phyloP scores from a whole-genome alignment of 2,113 vertebrate species.

The Agapornis roseicollis region DNA sequence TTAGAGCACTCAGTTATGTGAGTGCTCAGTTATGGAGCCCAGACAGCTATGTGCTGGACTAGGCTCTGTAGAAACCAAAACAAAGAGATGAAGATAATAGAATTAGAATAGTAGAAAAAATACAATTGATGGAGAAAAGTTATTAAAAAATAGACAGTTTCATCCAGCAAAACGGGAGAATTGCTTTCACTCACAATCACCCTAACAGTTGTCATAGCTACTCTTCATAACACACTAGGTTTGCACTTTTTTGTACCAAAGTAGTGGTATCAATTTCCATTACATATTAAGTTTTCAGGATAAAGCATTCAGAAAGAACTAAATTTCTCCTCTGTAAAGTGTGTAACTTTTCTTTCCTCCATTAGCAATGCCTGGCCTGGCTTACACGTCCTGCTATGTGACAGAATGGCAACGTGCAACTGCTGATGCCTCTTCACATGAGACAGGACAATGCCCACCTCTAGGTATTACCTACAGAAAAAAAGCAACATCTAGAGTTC shows the following conservation, averaged over 20 bases:
- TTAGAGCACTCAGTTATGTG: background rate
- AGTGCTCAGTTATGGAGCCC: background rate
- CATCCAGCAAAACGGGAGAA: background rate
- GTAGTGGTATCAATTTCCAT: accelerated
- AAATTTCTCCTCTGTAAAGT: background rate
- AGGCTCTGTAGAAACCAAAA: background rate
- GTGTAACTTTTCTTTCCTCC: background rate
- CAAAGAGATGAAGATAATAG: background rate
- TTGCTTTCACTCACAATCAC: background rate
- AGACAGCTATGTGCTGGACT: background rate
- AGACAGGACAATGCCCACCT: background rate
- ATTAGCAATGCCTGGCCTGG: background rate
- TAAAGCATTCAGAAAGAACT: background rate
- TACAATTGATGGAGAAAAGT: background rate
- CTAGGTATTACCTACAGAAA: background rate
- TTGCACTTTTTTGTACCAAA: background rate
- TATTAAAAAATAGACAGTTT: background rate
- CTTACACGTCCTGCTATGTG: background rate
- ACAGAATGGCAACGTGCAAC: background rate
- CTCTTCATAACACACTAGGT: background rate
- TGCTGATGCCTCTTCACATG: background rate
- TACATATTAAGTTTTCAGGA: background rate
- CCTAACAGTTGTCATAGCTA: background rate
- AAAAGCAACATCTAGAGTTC: background rate
- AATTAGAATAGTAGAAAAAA: background rate